Base-by-base conservation (phyloP, 92 coral and sea anemone species). In the Porites evermanni region DNA sequence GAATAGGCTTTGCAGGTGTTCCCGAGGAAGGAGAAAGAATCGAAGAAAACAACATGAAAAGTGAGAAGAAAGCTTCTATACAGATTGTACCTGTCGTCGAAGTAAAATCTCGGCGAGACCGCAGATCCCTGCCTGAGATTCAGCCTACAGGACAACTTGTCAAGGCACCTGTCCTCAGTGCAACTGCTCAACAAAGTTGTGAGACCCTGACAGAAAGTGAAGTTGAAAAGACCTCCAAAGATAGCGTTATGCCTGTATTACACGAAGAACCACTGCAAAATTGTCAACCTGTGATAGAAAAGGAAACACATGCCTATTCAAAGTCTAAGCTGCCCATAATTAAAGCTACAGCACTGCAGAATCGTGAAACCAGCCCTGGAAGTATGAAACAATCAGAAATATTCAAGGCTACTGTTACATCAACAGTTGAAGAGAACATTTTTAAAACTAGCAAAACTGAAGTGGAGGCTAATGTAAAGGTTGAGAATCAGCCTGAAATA, bases 271-370 rank as follows among this genome's bases (percentile, higher is more conserved):
- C 53, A 11, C 2, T 47, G 3, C n/a, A 26, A 38, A 81, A 26
- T 26, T 75, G 56, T 23, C n/a, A 81, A 23, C 6, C 51, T 63
- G 67, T 38, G 1, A 4, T 56, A 18, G 85, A 81, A 53, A 32
- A 53, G 11, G 29, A 12, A 80, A 58, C 58, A n/a, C 17, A 81
- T 12, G 12, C 54, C 12, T 54, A 58, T 69, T 70, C 52, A 69
- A 17, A 68, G 17, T 56, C 56, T 12, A 56, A 17, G 23, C 21
- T 72, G n/a, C 85, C 85, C 29, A 69, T 81, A 9, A 63, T 81
- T 20, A 70, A 81, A 81, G 85, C 74, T 60, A 54, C 69, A 53
- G 32, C 77, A 16, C 14, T 81, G 77, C 74, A 69, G 70, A 63
- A 56, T 2, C 51, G 17, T 38, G 77, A 81, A 17, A 16, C 63